Evolutionary conservation across 2,888 invertebrate species (phyloP).

Genomic region (Tetanocera ferruginea): DNA sequence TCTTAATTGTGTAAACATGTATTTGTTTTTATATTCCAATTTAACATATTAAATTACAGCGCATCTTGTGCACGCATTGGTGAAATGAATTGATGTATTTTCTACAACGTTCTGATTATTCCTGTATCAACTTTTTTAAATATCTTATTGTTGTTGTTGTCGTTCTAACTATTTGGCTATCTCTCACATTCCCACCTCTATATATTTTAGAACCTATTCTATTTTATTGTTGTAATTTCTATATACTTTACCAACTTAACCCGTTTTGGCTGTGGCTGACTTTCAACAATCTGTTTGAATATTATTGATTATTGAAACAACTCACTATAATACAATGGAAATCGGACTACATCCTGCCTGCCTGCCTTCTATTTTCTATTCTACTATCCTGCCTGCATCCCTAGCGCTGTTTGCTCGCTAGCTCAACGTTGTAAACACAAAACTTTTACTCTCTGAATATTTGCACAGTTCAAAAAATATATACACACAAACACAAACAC

Average conservation of each 20-base stretch:
- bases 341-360: constrained; percentile 4
- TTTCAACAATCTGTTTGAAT: background rate
- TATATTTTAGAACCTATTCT: constrained; percentile 30
- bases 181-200: background rate
- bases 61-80: background rate
- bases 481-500: constrained; percentile 25
- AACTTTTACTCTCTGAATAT: constrained; percentile 29
- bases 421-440: background rate
- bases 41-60: no score
- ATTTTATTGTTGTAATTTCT: constrained; percentile 33
- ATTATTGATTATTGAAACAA: constrained; percentile 5
- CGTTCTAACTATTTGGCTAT: background rate
- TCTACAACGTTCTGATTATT: no score
- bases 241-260: background rate
- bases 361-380: constrained; percentile 18
- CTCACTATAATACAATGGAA: background rate
- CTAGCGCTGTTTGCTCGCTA: constrained; percentile 33
- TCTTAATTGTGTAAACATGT: no score
- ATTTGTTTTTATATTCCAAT: no score
- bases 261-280: constrained; percentile 12
- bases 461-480: constrained; percentile 31
- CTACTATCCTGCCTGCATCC: constrained; percentile 7
- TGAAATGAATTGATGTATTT: background rate
- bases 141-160: background rate
- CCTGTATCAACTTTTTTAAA: background rate